Base-by-base conservation (phyloP, 1,140 invertebrate genomes). In the Anagrus nilaparvatae region DNA sequence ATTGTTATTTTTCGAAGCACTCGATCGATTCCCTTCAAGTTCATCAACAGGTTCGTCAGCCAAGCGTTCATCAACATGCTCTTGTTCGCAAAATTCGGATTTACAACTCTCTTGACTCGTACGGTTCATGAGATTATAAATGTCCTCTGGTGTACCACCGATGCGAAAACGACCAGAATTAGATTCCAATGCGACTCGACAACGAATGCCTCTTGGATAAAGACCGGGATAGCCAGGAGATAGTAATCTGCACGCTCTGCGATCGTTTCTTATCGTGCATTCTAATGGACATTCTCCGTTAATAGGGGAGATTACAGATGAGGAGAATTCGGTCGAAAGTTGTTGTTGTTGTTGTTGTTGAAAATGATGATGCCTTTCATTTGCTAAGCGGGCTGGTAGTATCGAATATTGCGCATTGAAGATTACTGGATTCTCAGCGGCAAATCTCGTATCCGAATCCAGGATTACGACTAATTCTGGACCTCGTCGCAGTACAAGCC, bases 341-440 rank as follows among this genome's bases (percentile, higher is more conserved):
- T 23, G 18, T 5, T 5, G 29, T 13, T n/a, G 29, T 14, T 30
- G 29, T 5, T 24, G 24, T 12, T 43, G n/a, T 7, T 42, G 44
- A 3, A 42, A 40, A 7, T 43, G 35, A 21, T 53, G 52, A 30
- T 61, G 49, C 8, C 59, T 49, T 17, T 61, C 58, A 21, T 46
- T 40, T 10, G 54, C 52, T 6, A 60, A 34, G 10, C 54, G 49
- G 0, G 49, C 40, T 3, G 56, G 55, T 3, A 61, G 39, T 8
- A 63, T 52, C 3, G 59, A 63, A 21, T 55, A 63, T 25, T 63
- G 60, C 0, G 60, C 59, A 12, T 59, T 61, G 47, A 63, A 63
- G 14, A 63, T 60, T 6, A 63, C 60, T 2, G 60, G 60, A 31
- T 63, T 61, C n/a, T 55, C 52, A 0, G 54, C 57, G 5, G 60